These are phyloP conservation scores for Nasonia vitripennis DNA, from an alignment of 1,140 invertebrate genomes.

Conservation along the genomic window DNA sequence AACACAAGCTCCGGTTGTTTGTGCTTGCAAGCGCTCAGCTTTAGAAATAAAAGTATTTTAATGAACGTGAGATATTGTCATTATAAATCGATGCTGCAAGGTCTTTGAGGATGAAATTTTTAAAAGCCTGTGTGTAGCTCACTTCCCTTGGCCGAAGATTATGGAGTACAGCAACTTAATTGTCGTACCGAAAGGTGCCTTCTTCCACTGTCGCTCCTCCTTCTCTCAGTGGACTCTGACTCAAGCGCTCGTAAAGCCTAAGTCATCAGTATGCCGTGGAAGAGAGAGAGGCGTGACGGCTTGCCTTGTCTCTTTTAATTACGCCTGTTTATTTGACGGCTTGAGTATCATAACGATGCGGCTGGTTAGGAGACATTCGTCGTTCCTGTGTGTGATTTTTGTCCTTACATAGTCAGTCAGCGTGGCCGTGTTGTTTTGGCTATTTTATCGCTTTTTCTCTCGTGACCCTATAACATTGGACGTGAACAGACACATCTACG, in stretches of 20 bases:
- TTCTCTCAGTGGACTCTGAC: neutral
- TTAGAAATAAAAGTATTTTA: too few relatives aligned
- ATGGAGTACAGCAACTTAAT: neutral
- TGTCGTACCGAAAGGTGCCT: neutral
- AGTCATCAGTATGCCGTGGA: neutral
- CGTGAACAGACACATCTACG: neutral
- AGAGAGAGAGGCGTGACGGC: neutral
- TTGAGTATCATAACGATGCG: neutral
- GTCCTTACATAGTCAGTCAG: too few relatives aligned
- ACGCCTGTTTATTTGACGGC: neutral
- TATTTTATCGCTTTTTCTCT: neutral
- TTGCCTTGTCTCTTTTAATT: constrained; percentile 11
- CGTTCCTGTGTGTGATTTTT: neutral
- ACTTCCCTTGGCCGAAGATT: too few relatives aligned
- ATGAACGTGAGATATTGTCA: too few relatives aligned
- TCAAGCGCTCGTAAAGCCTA: constrained; percentile 3
- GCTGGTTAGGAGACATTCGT: neutral
- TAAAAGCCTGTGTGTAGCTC: too few relatives aligned
- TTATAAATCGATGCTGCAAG: too few relatives aligned
- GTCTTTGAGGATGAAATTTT: too few relatives aligned
- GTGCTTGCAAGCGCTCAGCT: too few relatives aligned
- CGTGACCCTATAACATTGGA: neutral
- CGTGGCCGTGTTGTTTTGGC: too few relatives aligned
- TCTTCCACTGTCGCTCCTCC: neutral
- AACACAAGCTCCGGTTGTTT: too few relatives aligned